These are phyloP conservation scores for Orius laevigatus DNA, from an alignment of 1,140 invertebrate species.

Conservation along the genomic window DNA sequence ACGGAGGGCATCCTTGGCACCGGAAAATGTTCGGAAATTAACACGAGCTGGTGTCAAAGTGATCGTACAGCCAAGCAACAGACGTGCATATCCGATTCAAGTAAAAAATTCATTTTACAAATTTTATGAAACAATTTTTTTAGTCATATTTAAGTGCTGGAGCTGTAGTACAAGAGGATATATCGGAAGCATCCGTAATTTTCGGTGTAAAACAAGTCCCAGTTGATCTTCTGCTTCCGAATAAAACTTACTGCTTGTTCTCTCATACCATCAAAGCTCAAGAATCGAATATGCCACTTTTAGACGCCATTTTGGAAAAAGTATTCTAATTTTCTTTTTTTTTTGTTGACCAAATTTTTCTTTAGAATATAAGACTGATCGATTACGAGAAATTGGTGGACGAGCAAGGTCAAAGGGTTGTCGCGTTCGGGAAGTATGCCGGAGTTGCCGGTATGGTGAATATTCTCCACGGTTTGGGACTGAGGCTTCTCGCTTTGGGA, in stretches of 20 bases:
- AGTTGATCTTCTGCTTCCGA: slow-evolving; percentile 77
- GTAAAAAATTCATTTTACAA: slow-evolving; percentile 26
- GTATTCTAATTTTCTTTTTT: slow-evolving; percentile 27
- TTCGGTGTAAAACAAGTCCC: slow-evolving; percentile 97
- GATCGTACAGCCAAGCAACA: slow-evolving; percentile 93
- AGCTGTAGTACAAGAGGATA: slow-evolving; percentile 87
- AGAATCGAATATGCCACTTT: slow-evolving; percentile 90
- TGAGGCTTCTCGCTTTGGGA: slow-evolving; percentile 83
- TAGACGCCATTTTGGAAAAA: slow-evolving; percentile 91
- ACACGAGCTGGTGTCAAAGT: slow-evolving; percentile 80
- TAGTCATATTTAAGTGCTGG: slow-evolving; percentile 77
- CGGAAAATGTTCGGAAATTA: slow-evolving; percentile 75
- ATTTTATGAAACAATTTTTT: slow-evolving; percentile 21
- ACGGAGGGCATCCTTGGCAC: slow-evolving; percentile 83
- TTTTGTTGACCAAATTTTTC: slow-evolving; percentile 20
- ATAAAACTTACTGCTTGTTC: slow-evolving; percentile 97
- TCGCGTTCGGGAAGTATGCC: slow-evolving; percentile 98
- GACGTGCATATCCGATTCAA: slow-evolving; percentile 93
- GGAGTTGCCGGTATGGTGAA: slow-evolving; percentile 98
- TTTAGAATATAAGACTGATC: slow-evolving; percentile 80
- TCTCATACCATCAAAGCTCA: slow-evolving; percentile 99
- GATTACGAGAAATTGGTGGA: slow-evolving; percentile 97
- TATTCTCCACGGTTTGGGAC: slow-evolving; percentile 89
- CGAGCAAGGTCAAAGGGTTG: slow-evolving; percentile 70
- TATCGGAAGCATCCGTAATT: slow-evolving; percentile 86